Percentiles rank a stretch among this genome's conserved stretches.
Conservation (phyloP, 2,888 invertebrate genomes). For the Pristionchus mayeri region DNA sequence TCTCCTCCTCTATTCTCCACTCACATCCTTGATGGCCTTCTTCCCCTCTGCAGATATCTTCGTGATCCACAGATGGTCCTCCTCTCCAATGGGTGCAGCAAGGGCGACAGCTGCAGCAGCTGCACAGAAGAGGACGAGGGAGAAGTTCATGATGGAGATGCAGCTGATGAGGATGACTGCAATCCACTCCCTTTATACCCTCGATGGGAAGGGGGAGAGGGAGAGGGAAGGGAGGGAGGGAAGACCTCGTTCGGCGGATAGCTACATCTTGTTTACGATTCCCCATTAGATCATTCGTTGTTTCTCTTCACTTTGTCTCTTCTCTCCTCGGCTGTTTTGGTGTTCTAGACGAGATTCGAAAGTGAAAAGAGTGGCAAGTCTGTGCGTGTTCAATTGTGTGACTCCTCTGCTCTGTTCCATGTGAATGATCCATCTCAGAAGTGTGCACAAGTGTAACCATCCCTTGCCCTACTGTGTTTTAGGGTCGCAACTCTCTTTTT, state of each 20-base stretch:
- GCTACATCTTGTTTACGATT: not conserved
- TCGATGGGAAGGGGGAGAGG: not conserved
- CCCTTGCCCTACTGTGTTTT: slow-evolving; percentile 2
- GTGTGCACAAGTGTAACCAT: not conserved
- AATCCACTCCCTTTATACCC: not conserved
- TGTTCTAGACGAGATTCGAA: not conserved
- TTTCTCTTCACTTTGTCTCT: not conserved
- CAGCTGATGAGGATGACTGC: too few species aligned
- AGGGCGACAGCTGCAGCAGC: not conserved
- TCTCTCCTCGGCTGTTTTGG: not conserved
- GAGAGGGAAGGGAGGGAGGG: not conserved
- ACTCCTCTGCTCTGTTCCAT: not conserved
- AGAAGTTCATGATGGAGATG: slow-evolving; percentile 17
- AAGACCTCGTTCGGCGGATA: not conserved
- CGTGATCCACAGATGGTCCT: slow-evolving; percentile 23
- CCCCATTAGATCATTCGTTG: not conserved
- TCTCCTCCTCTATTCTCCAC: not conserved
- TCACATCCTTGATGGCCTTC: slow-evolving; percentile 41
- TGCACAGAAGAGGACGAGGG: not conserved
- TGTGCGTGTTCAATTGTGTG: slow-evolving; percentile 28
- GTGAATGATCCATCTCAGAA: not conserved
- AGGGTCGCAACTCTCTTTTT: not conserved
- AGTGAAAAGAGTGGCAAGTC: slow-evolving; percentile 1
- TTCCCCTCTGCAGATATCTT: slow-evolving; percentile 11
- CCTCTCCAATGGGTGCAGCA: not conserved